Evolutionary conservation across 2,113 vertebrate genomes (phyloP).

Genomic region (Jaculus jaculus): DNA sequence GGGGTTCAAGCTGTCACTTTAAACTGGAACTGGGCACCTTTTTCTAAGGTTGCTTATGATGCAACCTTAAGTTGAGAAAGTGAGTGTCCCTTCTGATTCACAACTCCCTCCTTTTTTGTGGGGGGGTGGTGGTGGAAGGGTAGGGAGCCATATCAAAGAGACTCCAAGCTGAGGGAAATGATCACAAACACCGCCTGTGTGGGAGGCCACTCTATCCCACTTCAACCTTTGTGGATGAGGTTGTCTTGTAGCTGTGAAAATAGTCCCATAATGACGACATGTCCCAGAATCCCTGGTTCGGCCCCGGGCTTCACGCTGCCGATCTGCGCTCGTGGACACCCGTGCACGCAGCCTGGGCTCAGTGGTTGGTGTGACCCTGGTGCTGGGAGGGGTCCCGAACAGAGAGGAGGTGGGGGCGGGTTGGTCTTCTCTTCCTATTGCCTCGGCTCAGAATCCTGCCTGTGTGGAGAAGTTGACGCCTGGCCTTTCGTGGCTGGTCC

Average conservation of each 20-base stretch:
- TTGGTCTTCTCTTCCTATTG: neutral
- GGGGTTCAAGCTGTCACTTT: neutral
- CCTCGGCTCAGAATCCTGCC: neutral
- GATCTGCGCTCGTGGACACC: no score
- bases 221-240: neutral
- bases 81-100: no score
- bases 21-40: neutral
- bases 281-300: neutral
- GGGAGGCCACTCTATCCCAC: neutral
- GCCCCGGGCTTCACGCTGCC: neutral
- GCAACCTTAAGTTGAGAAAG: neutral
- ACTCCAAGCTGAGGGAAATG: neutral
- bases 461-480: neutral
- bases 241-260: neutral
- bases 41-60: neutral
- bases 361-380: no score
- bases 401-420: neutral
- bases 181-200: neutral
- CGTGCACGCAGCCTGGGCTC: no score
- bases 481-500: neutral
- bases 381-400: neutral
- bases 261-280: neutral
- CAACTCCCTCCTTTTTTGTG: neutral
- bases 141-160: neutral
- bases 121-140: fast-evolving